Percentiles rank a stretch among this genome's conserved stretches.
phyloP scores from a whole-genome alignment of 2,113 vertebrate genomes.

The Chaenogobius annularis region DNA sequence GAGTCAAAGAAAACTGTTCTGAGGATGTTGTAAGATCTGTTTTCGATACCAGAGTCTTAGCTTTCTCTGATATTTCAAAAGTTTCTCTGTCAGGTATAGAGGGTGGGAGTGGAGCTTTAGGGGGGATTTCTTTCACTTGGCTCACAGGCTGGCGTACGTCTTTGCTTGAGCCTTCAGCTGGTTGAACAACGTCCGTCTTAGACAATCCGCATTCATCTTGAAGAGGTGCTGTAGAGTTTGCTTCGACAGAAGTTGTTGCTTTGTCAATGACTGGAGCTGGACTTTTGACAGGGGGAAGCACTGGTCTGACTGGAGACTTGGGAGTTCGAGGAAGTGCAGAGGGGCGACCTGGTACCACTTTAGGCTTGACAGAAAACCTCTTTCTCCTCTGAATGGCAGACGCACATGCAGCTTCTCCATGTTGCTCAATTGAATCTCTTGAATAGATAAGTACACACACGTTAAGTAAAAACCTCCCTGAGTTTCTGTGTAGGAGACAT shows the following conservation, averaged over 20 bases:
- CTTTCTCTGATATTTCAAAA: constrained; percentile 63
- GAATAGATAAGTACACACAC: background rate
- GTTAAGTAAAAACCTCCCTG: background rate
- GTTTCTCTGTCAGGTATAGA: constrained; percentile 58
- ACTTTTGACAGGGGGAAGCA: constrained; percentile 23
- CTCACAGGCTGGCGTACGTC: background rate
- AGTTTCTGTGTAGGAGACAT: background rate
- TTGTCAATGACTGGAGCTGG: constrained; percentile 40
- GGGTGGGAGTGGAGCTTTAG: constrained; percentile 20
- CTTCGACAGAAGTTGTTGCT: constrained; percentile 18
- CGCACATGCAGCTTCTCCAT: constrained; percentile 55
- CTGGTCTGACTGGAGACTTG: constrained; percentile 63
- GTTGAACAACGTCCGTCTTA: constrained; percentile 21
- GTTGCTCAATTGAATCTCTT: constrained; percentile 71
- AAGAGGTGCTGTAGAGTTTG: background rate
- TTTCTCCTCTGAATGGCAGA: constrained; percentile 84
- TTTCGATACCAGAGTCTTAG: constrained; percentile 58
- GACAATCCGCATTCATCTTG: constrained; percentile 24
- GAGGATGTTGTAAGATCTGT: constrained; percentile 17
- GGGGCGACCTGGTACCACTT: constrained; percentile 71
- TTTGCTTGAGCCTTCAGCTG: constrained; percentile 29
- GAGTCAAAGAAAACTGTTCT: constrained; percentile 45
- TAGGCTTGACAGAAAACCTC: constrained; percentile 82
- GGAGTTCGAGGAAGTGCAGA: constrained; percentile 46
- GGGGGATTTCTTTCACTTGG: constrained; percentile 37